A percentile compares a stretch with the other conserved stretches of the same genome.
Conservation (phyloP, 2,113 vertebrate genomes). For the Sebastes schlegelii region DNA sequence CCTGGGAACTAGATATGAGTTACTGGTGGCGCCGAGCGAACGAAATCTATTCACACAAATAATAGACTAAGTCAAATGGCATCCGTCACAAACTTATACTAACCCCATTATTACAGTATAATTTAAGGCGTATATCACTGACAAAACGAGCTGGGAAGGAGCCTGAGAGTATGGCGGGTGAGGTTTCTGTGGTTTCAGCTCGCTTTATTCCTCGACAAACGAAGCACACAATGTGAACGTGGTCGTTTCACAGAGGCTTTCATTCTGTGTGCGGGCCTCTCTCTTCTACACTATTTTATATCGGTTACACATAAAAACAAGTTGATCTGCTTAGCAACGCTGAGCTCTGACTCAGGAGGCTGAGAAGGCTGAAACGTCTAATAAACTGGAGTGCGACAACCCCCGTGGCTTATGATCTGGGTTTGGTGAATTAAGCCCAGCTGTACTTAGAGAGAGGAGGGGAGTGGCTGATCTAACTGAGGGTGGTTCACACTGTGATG, state of each 20-base stretch:
- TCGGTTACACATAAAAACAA: constrained; percentile 68
- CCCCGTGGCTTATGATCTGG: constrained; percentile 37
- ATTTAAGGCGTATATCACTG: constrained; percentile 48
- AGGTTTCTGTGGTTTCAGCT: constrained; percentile 63
- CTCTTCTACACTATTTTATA: constrained; percentile 35
- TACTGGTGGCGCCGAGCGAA: constrained; percentile 23
- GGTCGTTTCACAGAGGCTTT: constrained; percentile 26
- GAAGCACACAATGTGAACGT: constrained; percentile 25
- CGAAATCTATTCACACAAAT: constrained; percentile 54
- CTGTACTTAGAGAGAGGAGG: constrained; percentile 33
- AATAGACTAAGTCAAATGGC: constrained; percentile 45
- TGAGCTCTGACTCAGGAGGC: constrained; percentile 55
- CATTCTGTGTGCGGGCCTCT: constrained; percentile 4
- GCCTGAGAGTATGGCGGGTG: constrained; percentile 26
- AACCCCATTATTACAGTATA: constrained; percentile 55
- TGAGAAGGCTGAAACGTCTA: constrained; percentile 61
- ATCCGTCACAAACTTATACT: constrained; percentile 24
- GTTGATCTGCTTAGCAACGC: constrained; percentile 67
- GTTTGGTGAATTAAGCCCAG: constrained; percentile 50
- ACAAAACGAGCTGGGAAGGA: constrained; percentile 54
- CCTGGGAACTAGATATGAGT: background rate
- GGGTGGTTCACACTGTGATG: constrained; percentile 33
- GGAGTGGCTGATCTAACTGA: constrained; percentile 28
- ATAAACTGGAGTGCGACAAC: constrained; percentile 39
- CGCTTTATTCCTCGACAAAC: constrained; percentile 40